Evolutionary conservation across 1,140 invertebrate species (phyloP).

Genomic region (Nymphalis io): DNA sequence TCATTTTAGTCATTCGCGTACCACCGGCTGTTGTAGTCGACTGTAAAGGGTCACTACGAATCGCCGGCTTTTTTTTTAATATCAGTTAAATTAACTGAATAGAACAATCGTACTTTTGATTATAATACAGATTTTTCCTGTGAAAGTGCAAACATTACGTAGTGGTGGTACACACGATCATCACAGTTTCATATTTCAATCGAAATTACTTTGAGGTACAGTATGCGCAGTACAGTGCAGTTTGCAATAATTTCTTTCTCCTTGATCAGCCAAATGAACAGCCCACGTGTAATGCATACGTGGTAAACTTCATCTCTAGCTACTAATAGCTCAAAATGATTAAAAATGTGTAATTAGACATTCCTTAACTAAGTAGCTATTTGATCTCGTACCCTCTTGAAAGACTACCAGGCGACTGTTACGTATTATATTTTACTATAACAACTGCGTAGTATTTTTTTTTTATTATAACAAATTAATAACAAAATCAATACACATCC

Average conservation of each 20-base stretch:
- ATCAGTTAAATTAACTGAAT: constrained; percentile 42
- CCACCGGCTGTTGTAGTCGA: constrained; percentile 68
- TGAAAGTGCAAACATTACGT: constrained; percentile 60
- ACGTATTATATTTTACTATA: background rate
- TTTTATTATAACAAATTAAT: background rate
- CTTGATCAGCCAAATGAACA: constrained; percentile 29
- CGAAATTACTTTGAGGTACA: constrained; percentile 67
- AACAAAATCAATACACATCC: background rate
- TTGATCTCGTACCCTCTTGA: background rate
- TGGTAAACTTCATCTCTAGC: constrained; percentile 31
- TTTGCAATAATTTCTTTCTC: constrained; percentile 46
- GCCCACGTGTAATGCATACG: constrained; percentile 58
- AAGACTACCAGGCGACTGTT: background rate
- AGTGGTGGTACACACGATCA: constrained; percentile 41
- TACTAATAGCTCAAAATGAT: background rate
- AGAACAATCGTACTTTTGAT: constrained; percentile 44
- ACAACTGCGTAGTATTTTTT: background rate
- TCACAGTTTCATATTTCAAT: constrained; percentile 57
- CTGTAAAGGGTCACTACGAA: constrained; percentile 63
- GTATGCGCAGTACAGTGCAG: constrained; percentile 40
- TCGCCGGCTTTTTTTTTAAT: constrained; percentile 69
- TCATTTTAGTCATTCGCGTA: constrained; percentile 61
- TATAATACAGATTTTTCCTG: constrained; percentile 45
- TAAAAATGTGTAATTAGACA: background rate
- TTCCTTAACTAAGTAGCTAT: background rate